phyloP scores from a whole-genome alignment of 2,888 invertebrate species.

The Phyllotreta striolata region DNA sequence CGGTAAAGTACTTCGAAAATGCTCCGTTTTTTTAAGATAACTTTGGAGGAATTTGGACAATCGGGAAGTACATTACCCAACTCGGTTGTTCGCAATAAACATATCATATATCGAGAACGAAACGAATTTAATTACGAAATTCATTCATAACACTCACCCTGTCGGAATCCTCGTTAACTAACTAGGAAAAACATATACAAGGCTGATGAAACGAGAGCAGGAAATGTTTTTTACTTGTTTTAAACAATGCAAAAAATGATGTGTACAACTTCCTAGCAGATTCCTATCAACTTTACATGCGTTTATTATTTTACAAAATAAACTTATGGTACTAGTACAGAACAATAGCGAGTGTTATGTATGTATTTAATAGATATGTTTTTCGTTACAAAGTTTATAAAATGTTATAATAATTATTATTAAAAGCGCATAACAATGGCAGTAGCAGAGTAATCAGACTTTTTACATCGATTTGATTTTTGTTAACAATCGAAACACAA shows the following conservation, averaged over 20 bases:
- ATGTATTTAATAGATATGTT: constrained; percentile 4
- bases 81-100: too few species aligned
- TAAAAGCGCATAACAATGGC: constrained; percentile 9
- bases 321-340: neutral
- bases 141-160: constrained; percentile 38
- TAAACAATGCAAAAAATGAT: too few species aligned
- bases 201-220: constrained; percentile 21
- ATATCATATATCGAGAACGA: too few species aligned
- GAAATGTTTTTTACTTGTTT: constrained; percentile 19
- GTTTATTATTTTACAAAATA: too few species aligned
- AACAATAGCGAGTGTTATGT: constrained; percentile 25
- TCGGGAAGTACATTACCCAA: too few species aligned
- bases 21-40: too few species aligned
- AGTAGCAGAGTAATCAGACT: constrained; percentile 13
- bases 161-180: constrained; percentile 39
- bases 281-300: neutral
- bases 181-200: constrained; percentile 34
- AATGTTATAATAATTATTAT: neutral
- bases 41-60: too few species aligned
- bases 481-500: neutral
- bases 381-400: too few species aligned
- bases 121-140: neutral
- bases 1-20: too few species aligned
- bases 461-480: constrained; percentile 3
- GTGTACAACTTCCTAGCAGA: neutral